Conservation (phyloP, 1,140 invertebrate species). For the Trachelipus rathkii region DNA sequence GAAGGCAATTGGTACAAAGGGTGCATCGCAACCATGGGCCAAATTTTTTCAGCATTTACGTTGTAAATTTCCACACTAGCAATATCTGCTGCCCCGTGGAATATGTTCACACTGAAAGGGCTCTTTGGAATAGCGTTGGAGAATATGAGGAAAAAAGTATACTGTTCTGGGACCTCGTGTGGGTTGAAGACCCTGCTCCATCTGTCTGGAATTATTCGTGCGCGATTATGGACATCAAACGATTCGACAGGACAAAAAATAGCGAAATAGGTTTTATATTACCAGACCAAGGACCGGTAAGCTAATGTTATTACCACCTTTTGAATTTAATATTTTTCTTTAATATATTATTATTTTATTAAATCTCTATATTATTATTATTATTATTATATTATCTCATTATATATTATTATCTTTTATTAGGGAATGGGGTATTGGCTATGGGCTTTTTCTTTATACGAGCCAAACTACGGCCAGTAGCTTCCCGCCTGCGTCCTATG, state of each 20-base stretch:
- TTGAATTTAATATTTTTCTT: neutral
- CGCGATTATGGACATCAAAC: constrained; percentile 87
- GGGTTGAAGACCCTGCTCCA: constrained; percentile 93
- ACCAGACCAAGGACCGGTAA: constrained; percentile 95
- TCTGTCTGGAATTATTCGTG: constrained; percentile 92
- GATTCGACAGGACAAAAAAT: constrained; percentile 74
- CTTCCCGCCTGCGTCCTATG: constrained; percentile 58
- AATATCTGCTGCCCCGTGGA: constrained; percentile 89
- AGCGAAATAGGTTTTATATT: constrained; percentile 95
- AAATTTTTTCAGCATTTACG: constrained; percentile 95
- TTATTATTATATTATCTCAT: too few relatives aligned
- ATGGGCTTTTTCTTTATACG: constrained; percentile 86
- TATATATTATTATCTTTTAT: constrained; percentile 4
- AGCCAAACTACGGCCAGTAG: constrained; percentile 79
- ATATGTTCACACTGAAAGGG: constrained; percentile 77
- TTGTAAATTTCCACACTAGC: constrained; percentile 89
- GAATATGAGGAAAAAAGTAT: constrained; percentile 65
- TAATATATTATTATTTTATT: too few relatives aligned
- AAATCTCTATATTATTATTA: constrained; percentile 23
- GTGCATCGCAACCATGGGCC: constrained; percentile 76
- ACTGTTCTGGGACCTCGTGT: constrained; percentile 86
- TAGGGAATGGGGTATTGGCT: constrained; percentile 69
- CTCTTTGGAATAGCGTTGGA: constrained; percentile 79
- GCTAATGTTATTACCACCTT: constrained; percentile 42
- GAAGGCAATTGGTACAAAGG: constrained; percentile 68